Evolutionary conservation across 2,797 vertebrate species (phyloP), one percentile per base, ranked within the genome.

Genomic region (Megaceryle alcyon): DNA sequence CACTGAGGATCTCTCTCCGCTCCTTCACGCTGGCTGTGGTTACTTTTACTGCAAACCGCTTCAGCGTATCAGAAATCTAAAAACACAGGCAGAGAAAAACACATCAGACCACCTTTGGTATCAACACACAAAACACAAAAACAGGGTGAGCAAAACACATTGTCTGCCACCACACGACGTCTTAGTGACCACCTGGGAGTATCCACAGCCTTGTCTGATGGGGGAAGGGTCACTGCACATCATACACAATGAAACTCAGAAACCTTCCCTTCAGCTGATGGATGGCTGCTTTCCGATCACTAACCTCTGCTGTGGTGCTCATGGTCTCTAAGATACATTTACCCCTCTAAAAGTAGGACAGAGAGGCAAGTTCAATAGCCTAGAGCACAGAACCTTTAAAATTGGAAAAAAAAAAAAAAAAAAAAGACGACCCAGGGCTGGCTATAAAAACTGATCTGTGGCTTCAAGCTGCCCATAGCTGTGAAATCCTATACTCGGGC

Each of bases 1-100:
- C 99, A 51, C 96, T 97, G 28, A 99, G 98, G 91, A 99, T 98
- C 94, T 99, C 98, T 92, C 98, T 98, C 7, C 99, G 98, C 86
- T 99, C 99, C 84, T 99, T 99, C 96, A 99, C 98, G 8, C 99
- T 99, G 73, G 99, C 98, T 94, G 99, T 99, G 1, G 99, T 99
- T 64, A 99, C 99, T 82, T 99, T 99, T 19, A 98, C 98, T 3
- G 99, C 99, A 98, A 99, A 99, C 88, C 98, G 99, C 98, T 99
- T 99, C 96, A 99, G 98, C 3, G 99, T 99, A 57, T 99, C 99
- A 26, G 99, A 99, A 98, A 99, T 98, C 99, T 99, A 82, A 77
- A 83, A 93, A 6, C 84, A 59, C 23, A 43, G 7, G 25, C 9
- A 53, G 31, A 71, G 60, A 13, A 54, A 63, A 57, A 78, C 22